These are phyloP conservation scores for Aelia acuminata DNA, from an alignment of 2,888 invertebrate species.

Conservation along the genomic window DNA sequence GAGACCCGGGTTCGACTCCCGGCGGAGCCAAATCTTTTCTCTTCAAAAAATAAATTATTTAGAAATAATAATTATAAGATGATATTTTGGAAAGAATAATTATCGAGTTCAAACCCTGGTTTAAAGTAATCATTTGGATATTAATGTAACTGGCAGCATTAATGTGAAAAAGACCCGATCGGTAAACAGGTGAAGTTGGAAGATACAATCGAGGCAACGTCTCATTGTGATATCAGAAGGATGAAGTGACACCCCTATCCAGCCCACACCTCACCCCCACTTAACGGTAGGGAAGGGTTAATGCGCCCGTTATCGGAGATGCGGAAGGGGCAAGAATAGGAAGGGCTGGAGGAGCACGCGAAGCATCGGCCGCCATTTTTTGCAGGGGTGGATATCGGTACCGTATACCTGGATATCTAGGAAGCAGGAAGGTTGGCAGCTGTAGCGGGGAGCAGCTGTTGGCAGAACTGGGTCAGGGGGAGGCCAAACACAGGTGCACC, in stretches of 20 bases:
- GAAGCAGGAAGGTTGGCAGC: conserved; percentile 52
- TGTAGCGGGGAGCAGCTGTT: conserved; percentile 42
- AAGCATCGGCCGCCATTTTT: conserved; percentile 28
- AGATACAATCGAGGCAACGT: background rate
- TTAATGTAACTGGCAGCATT: too few relatives aligned
- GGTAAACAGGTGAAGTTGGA: background rate
- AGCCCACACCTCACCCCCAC: background rate
- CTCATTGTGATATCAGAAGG: background rate
- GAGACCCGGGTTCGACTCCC: too few relatives aligned
- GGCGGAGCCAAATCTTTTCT: too few relatives aligned
- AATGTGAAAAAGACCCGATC: too few relatives aligned
- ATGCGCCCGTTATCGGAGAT: conserved; percentile 47
- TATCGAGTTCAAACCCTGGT: too few relatives aligned
- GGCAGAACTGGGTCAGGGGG: conserved; percentile 57
- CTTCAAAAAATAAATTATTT: too few relatives aligned
- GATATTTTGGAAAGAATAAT: too few relatives aligned
- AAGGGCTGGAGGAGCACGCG: conserved; percentile 36
- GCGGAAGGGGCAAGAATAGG: conserved; percentile 50
- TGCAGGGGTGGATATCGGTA: conserved; percentile 41
- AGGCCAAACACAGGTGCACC: conserved; percentile 56
- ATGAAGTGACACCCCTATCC: background rate
- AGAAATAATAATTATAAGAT: too few relatives aligned
- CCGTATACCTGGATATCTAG: conserved; percentile 30
- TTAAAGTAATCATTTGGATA: too few relatives aligned
- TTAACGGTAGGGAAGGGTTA: conserved; percentile 39